Evolutionary conservation across 2,113 vertebrate species (phyloP).

Genomic region (Neolamprologus tretocephalus): DNA sequence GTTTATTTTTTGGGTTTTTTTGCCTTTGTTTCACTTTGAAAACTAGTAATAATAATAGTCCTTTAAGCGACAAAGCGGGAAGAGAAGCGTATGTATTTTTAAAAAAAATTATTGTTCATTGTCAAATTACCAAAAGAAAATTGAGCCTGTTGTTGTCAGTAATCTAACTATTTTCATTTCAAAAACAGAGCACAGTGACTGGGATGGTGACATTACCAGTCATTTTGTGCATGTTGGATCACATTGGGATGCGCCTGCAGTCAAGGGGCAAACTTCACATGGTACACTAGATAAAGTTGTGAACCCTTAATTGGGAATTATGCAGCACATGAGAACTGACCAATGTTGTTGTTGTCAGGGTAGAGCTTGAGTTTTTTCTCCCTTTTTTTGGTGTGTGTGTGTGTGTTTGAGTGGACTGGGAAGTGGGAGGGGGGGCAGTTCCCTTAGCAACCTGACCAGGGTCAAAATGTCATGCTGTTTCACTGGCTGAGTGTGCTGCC

Average conservation of each 20-base stretch:
- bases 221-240: neutral
- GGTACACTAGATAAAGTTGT: neutral
- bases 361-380: neutral
- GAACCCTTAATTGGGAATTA: slow-evolving; percentile 1
- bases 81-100: neutral
- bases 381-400: neutral
- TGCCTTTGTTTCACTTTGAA: neutral
- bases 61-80: neutral
- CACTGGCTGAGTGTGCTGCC: slow-evolving; percentile 35
- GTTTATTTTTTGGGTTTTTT: fast-evolving
- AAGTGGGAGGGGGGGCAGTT: neutral
- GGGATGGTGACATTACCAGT: slow-evolving; percentile 38
- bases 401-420: neutral
- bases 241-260: neutral
- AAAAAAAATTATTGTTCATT: neutral
- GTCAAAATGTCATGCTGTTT: slow-evolving; percentile 49
- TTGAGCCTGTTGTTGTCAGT: slow-evolving; percentile 27
- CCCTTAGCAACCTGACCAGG: slow-evolving; percentile 53
- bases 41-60: neutral
- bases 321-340: neutral
- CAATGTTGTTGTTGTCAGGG: neutral
- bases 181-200: slow-evolving; percentile 42
- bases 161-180: slow-evolving; percentile 55
- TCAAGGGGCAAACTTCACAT: neutral
- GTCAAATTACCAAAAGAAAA: slow-evolving; percentile 16